phyloP scores from a whole-genome alignment of 2,113 vertebrate species.

The Cheilinus undulatus region DNA sequence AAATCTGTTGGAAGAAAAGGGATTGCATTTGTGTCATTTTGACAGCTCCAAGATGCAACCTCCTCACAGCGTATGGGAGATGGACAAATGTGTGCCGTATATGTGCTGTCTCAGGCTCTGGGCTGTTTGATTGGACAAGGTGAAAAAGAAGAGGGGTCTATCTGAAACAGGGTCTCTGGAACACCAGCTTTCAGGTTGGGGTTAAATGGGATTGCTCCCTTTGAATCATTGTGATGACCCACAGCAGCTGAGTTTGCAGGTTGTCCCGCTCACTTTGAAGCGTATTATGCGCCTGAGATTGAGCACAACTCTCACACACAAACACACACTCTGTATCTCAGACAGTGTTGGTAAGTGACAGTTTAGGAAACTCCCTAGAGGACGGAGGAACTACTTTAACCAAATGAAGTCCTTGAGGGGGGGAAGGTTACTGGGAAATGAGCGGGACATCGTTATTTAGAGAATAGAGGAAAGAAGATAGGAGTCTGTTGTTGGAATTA shows the following conservation, averaged over 20 bases:
- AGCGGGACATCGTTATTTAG: conserved; percentile 54
- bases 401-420: conserved; percentile 58
- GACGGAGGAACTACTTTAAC: conserved; percentile 50
- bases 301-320: conserved; percentile 64
- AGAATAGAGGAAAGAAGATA: conserved; percentile 22
- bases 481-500: conserved; percentile 14
- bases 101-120: conserved; percentile 53
- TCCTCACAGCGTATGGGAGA: conserved; percentile 8
- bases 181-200: conserved; percentile 77
- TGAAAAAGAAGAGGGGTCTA: conserved; percentile 55
- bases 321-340: conserved; percentile 36
- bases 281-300: conserved; percentile 76
- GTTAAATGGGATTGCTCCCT: conserved; percentile 84
- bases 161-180: conserved; percentile 75
- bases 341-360: conserved; percentile 47
- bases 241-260: conserved; percentile 82
- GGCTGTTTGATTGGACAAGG: conserved; percentile 68
- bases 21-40: conserved; percentile 29
- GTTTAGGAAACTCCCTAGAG: conserved; percentile 36
- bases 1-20: conserved; percentile 21
- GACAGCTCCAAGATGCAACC: conserved; percentile 12
- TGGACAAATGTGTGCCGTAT: conserved; percentile 31
- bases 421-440: conserved; percentile 37
- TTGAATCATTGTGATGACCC: conserved; percentile 83
- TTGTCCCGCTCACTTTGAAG: conserved; percentile 78